Evolutionary conservation across 2,888 invertebrate species (phyloP).

Genomic region (Zaprionus bogoriensis): DNA sequence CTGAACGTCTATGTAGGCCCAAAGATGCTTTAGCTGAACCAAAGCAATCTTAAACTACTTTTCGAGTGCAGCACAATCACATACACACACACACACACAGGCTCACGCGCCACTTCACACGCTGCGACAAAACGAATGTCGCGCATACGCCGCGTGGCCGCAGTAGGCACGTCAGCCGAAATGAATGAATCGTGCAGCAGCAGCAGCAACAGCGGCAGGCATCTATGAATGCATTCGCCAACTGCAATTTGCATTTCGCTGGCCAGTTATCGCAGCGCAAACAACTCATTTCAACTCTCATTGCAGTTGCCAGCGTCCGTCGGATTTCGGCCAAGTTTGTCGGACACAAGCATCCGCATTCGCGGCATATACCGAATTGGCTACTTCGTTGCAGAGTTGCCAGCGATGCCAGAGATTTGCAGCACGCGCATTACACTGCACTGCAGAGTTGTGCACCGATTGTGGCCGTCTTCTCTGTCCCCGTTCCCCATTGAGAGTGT

Average conservation of each 20-base stretch:
- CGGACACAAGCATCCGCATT: constrained; percentile 27
- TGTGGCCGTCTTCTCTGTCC: too few species aligned
- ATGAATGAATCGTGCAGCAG: neutral
- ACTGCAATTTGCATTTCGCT: constrained; percentile 43
- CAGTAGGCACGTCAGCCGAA: neutral
- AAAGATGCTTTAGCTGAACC: too few species aligned
- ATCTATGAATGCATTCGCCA: constrained; percentile 39
- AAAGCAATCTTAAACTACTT: too few species aligned
- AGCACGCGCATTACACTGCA: too few species aligned
- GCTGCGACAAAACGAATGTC: constrained; percentile 21
- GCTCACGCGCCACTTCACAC: neutral
- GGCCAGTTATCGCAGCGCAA: constrained; percentile 1
- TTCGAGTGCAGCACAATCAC: neutral
- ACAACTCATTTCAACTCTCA: constrained; percentile 6
- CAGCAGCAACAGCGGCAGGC: constrained; percentile 22
- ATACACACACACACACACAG: neutral
- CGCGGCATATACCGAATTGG: constrained; percentile 20
- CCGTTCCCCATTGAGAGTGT: too few species aligned
- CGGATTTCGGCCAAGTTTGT: constrained; percentile 50
- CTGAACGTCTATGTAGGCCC: too few species aligned
- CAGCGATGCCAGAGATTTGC: too few species aligned
- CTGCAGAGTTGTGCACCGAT: too few species aligned
- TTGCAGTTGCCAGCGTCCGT: constrained; percentile 11
- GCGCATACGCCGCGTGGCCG: constrained; percentile 33
- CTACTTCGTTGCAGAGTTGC: constrained; percentile 26